Conservation (phyloP, 1,140 invertebrate species). For the Cryptotermes secundus region DNA sequence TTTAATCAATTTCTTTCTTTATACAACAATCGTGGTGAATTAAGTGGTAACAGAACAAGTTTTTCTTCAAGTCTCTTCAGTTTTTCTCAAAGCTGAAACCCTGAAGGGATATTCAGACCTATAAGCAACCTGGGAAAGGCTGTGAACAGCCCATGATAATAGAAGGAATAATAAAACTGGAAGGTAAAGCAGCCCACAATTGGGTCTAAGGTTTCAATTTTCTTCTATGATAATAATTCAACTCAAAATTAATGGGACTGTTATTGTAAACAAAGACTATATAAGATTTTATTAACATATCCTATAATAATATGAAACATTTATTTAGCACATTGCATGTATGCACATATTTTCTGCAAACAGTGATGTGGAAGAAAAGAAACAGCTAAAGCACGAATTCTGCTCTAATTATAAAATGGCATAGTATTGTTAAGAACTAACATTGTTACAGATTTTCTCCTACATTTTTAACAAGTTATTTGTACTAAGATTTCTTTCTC, state of each 20-base stretch:
- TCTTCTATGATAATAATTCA: background rate
- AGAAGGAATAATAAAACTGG: too few relatives aligned
- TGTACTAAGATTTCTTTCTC: slow-evolving; percentile 6
- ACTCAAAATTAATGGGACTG: background rate
- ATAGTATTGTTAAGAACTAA: slow-evolving; percentile 2
- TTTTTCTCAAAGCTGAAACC: too few relatives aligned
- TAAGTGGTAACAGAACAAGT: too few relatives aligned
- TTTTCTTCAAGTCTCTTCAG: too few relatives aligned
- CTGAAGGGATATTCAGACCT: too few relatives aligned
- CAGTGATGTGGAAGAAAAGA: background rate
- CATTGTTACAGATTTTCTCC: background rate
- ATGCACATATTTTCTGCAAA: background rate
- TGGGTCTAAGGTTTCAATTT: too few relatives aligned
- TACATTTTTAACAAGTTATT: background rate
- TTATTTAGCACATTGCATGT: background rate
- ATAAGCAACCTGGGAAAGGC: too few relatives aligned
- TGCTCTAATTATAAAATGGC: slow-evolving; percentile 3
- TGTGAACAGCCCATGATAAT: too few relatives aligned
- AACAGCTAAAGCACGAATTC: background rate
- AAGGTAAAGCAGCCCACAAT: too few relatives aligned
- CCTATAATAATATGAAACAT: slow-evolving; percentile 12
- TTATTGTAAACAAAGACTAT: slow-evolving; percentile 11
- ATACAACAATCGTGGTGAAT: too few relatives aligned
- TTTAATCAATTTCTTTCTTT: too few relatives aligned
- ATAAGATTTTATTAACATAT: slow-evolving; percentile 3